Conservation (phyloP, 2,888 invertebrate genomes). For the Cantharis flavilabris region DNA sequence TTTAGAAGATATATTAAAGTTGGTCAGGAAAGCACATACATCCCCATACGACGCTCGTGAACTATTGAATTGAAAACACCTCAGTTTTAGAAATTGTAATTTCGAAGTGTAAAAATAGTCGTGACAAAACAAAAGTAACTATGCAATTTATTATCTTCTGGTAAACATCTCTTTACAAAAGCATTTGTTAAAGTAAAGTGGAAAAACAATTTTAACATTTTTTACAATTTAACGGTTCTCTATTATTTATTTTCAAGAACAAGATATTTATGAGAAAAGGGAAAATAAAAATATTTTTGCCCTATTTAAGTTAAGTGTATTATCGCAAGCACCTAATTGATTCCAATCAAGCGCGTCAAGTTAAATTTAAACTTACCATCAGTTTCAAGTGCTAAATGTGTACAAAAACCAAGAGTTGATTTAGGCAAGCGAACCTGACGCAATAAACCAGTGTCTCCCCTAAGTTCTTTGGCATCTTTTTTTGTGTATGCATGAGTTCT, state of each 20-base stretch:
- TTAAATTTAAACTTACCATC: conserved; percentile 64
- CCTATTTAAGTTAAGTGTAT: neutral
- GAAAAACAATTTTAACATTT: neutral
- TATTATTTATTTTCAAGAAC: neutral
- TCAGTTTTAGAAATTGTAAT: neutral
- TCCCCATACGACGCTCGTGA: conserved; percentile 16
- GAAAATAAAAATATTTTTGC: neutral
- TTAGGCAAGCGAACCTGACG: conserved; percentile 78
- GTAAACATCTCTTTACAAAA: neutral
- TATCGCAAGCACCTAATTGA: neutral
- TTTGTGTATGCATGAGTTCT: conserved; percentile 77
- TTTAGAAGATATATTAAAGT: conserved; percentile 34
- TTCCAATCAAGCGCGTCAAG: neutral
- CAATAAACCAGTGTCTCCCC: conserved; percentile 73
- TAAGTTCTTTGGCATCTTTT: conserved; percentile 70
- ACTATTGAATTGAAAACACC: conserved; percentile 1
- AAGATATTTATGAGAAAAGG: neutral
- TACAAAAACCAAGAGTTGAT: conserved; percentile 75
- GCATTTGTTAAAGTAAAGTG: neutral
- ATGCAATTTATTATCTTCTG: neutral
- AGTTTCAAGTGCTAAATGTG: conserved; percentile 81
- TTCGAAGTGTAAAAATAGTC: neutral
- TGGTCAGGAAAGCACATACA: conserved; percentile 37
- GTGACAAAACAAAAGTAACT: conserved; percentile 16
- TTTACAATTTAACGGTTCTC: neutral